Base-by-base conservation (phyloP, 2,113 vertebrate species). In the Heterotis niloticus region DNA sequence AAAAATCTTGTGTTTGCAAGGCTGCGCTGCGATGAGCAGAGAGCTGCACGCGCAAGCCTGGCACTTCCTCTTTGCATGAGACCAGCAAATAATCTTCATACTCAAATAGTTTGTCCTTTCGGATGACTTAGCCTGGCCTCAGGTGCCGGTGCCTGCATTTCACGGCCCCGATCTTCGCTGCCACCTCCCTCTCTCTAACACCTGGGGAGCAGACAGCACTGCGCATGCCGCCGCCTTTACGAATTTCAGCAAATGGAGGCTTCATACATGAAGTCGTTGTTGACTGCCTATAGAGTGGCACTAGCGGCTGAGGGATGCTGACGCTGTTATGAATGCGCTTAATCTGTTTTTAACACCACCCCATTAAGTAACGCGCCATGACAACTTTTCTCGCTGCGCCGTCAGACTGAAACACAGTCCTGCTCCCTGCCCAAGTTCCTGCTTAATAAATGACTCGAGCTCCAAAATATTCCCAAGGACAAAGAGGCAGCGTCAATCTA, bases 401-500 rank as follows among this genome's bases (percentile, higher is more conserved):
- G 56, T 75, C 70, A 56, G 10, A 73, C 18, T 73, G 16, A 12
- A n/a, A 11, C 70, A 54, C 70, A 23, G 44, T 44, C 52, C 59
- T 11, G 52, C 71, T 57, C 34, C 24, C 71, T 57, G 34, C 24
- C 24, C 11, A 51, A 44, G 11, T 16, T 20, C 54, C 67, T 57
- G 3, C 60, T 57, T 67, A 17, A 7, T 16, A 56, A 20, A n/a
- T 72, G 23, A 56, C n/a, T 18, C 2, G 16, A 81, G 70, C 51
- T 60, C 65, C 56, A 62, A 29, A 23, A 44, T 66, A 54, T 70
- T 64, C 69, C 78, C 76, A 81, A 73, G 52, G 62, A 77, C 80
- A 81, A 74, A 78, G 64, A 60, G 56, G 28, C 5, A 5, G 20
- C 75, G 52, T 73, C 56, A 65, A 71, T 79, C 77, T 73, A 13